These are phyloP conservation scores for Lycia hirtaria DNA, from an alignment of 2,888 invertebrate species.

Conservation along the genomic window DNA sequence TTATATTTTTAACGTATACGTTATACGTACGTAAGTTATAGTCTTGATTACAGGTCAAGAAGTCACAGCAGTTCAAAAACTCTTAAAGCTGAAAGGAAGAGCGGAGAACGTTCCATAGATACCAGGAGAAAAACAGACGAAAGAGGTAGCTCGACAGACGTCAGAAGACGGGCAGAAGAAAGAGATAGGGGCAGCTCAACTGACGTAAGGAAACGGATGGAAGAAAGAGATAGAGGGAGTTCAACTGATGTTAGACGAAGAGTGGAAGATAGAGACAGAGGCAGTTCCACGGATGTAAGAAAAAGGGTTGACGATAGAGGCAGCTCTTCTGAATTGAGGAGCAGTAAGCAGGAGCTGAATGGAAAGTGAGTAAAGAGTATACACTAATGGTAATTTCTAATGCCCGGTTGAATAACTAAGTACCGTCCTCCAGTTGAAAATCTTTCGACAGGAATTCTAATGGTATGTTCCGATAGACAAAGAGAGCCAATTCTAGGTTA, in stretches of 20 bases:
- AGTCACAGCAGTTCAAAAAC: conserved; percentile 81
- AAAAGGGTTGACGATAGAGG: conserved; percentile 35
- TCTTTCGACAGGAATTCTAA: too few relatives aligned
- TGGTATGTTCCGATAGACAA: too few relatives aligned
- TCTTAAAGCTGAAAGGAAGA: conserved; percentile 51
- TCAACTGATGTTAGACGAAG: conserved; percentile 19
- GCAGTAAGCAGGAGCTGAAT: conserved; percentile 73
- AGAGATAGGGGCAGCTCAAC: conserved; percentile 45
- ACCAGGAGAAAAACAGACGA: conserved; percentile 50
- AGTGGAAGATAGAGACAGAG: conserved; percentile 32
- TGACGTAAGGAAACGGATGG: conserved; percentile 51
- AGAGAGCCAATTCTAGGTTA: too few relatives aligned
- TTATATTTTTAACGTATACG: too few relatives aligned
- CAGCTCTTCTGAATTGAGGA: conserved; percentile 65
- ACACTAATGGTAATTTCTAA: too few relatives aligned
- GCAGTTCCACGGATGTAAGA: conserved; percentile 25
- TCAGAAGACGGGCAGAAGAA: conserved; percentile 14
- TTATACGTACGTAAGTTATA: neutral
- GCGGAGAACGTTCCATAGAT: conserved; percentile 42
- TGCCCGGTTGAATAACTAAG: too few relatives aligned
- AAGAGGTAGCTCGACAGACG: conserved; percentile 27
- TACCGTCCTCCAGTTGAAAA: too few relatives aligned
- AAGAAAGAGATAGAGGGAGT: conserved; percentile 46
- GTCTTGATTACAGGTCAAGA: conserved; percentile 56
- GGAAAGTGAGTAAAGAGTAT: conserved; percentile 67